Evolutionary conservation across 1,140 invertebrate species (phyloP).

Genomic region (Macrostomum lignano): DNA sequence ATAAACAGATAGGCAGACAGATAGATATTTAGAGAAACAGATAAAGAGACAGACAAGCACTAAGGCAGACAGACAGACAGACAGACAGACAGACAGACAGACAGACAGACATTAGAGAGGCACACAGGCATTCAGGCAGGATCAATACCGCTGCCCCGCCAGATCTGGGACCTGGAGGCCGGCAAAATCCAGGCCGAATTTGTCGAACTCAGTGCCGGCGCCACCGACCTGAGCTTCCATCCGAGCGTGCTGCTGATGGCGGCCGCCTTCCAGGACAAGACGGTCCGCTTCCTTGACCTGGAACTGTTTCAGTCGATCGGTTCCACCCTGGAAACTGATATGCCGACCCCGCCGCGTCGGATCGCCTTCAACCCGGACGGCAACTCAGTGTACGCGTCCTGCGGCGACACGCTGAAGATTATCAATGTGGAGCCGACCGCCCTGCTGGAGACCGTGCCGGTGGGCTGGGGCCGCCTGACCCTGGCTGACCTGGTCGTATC

Average conservation of each 20-base stretch:
- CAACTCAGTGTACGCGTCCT: not conserved
- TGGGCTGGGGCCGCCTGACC: slow-evolving; percentile 1
- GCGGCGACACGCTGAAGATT: slow-evolving; percentile 4
- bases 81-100: too few relatives aligned
- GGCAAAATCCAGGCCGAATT: slow-evolving; percentile 64
- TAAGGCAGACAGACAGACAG: too few relatives aligned
- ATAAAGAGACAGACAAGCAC: too few relatives aligned
- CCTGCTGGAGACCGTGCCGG: not conserved
- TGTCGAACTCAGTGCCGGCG: slow-evolving; percentile 45
- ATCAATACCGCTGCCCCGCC: too few relatives aligned
- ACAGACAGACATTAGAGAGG: too few relatives aligned
- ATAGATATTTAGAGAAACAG: too few relatives aligned
- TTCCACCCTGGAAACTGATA: not conserved
- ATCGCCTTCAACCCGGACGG: slow-evolving; percentile 2
- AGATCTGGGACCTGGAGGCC: slow-evolving; percentile 56
- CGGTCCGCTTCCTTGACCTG: slow-evolving; percentile 7
- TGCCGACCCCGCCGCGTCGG: not conserved
- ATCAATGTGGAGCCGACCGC: slow-evolving; percentile 1
- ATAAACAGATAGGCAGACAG: too few relatives aligned
- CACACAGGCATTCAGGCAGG: too few relatives aligned
- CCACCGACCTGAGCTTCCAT: slow-evolving; percentile 73
- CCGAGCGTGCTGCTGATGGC: slow-evolving; percentile 78
- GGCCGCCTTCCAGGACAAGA: slow-evolving; percentile 42
- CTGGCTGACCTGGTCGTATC: slow-evolving; percentile 2
- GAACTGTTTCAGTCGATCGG: slow-evolving; percentile 1